Conservation (phyloP, 2,888 invertebrate species). For the Oasisia sp. region DNA sequence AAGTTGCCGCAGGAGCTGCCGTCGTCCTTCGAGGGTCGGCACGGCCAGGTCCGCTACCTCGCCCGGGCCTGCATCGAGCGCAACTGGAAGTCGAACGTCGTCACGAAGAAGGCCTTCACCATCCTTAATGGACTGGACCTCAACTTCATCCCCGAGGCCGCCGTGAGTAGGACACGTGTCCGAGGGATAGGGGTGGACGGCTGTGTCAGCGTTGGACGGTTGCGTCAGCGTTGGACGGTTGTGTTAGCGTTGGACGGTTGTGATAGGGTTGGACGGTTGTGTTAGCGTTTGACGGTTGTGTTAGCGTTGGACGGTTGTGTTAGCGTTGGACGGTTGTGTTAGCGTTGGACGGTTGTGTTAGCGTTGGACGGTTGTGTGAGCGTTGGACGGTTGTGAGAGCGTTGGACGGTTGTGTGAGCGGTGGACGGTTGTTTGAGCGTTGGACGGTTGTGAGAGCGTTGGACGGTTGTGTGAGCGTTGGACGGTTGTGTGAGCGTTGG, state of each 20-base stretch:
- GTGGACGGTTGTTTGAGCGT: no score
- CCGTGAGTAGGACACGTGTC: constrained; percentile 33
- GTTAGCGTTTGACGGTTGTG: neutral
- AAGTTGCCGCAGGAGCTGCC: constrained; percentile 60
- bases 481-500: neutral
- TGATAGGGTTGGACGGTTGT: neutral
- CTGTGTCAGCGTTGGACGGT: no score
- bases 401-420: neutral
- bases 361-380: neutral
- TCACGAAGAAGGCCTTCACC: constrained; percentile 61
- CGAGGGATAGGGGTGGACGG: neutral
- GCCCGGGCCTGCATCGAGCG: constrained; percentile 49
- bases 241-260: neutral
- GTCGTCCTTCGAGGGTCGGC: constrained; percentile 63
- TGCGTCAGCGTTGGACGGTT: no score
- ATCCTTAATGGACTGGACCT: constrained; percentile 49
- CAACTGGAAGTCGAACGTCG: constrained; percentile 38
- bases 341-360: no score
- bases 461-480: no score
- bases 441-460: neutral
- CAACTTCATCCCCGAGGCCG: constrained; percentile 46
- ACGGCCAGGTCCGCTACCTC: constrained; percentile 52
- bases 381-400: no score
- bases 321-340: neutral
- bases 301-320: no score